Base-by-base conservation (phyloP, 2,888 invertebrate genomes). In the Pachliopta kotzebuea region DNA sequence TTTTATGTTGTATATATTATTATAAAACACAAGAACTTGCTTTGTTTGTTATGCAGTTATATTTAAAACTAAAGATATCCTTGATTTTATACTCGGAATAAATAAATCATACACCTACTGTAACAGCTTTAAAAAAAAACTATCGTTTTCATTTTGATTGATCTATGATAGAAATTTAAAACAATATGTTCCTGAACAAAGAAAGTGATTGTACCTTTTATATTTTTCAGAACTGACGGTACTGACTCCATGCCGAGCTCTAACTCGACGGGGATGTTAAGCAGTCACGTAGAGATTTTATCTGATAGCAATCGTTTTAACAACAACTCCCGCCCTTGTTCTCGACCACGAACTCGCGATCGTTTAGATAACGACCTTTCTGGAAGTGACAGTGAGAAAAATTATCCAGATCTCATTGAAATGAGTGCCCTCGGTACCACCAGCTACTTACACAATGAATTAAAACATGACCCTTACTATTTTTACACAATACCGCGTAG, bases 401-500 rank as follows among this genome's bases (percentile, higher is more conserved):
- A 93, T 79, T 93, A 92, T 74, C 93, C 93, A 0, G 93, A 92
- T 72, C 86, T 93, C 56, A 88, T 92, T 75, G 93, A 92, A 82
- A 92, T 91, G 85, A 91, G 89, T 70, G 86, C 88, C 57, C 74
- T 88, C 66, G 86, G 89, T 66, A 79, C 86, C 60, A 84, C 86
- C 14, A 86, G 85, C 54, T 88, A 88, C 70, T 74, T 89, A 67
- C 80, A 86, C 59, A 84, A 80, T 65, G 90, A 89, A 72, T 78
- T 80, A 68, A 88, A 86, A 78, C 85, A 85, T 53, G 88, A 92
- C 63, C 85, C 86, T 6, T 90, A 92, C 70, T 88, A 90, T 73
- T 94, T 95, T 76, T 95, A 94, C 77, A 95, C 95, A n/a, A 90
- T 95, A 71, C 95, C 95, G 0, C 79, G 90, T 50, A 87, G 88